Evolutionary conservation across 2,113 vertebrate species (phyloP), one percentile per base, ranked within the genome.

Genomic region (Protobothrops mucrosquamatus): DNA sequence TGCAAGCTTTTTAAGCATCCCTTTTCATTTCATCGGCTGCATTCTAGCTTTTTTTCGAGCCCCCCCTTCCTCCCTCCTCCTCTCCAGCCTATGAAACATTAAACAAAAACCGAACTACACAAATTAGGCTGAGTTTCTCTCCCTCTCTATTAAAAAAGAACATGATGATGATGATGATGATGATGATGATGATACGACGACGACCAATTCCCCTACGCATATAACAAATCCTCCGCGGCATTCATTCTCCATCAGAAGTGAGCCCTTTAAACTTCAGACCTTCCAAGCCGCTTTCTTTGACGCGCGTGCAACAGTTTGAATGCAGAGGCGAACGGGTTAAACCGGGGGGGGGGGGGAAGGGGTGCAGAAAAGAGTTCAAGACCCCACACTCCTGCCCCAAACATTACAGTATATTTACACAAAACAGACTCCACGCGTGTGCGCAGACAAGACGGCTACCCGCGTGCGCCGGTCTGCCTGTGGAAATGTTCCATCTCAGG

Each of bases 301-400:
- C 46, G 46, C 43, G 85, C 46, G 12, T 87, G 43, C 85, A 87
- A 87, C 91, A 92, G 91, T 89, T 92, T 56, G 59, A 64, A 39
- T 54, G 9, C 59, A 26, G 14, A n/a, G 59, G 26, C 22, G 34
- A 92, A 87, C 5, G 29, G 43, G 54, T n/a, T 43, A 91, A 56
- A 46, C 22, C 22, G n/a, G n/a, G n/a, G 23, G 5, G 46, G 34
- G 20, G 3, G n/a, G 29, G 4, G 29, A 11, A 3, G 4, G 61
- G n/a, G 69, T 34, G 69, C n/a, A 8, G 69, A 22, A 51, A 20
- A 81, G 69, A 81, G 69, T 81, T 39, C 29, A 69, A 69, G 29
- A 69, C 64, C 29, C 64, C 64, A 69, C 64, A 34, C 64, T 34
- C 34, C 20, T 8, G 69, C 8, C 69, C 34, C 15, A 81, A 9